Evolutionary conservation across 2,888 invertebrate species (phyloP), one percentile per base, ranked within the genome.

Genomic region (Sympetrum striolatum): DNA sequence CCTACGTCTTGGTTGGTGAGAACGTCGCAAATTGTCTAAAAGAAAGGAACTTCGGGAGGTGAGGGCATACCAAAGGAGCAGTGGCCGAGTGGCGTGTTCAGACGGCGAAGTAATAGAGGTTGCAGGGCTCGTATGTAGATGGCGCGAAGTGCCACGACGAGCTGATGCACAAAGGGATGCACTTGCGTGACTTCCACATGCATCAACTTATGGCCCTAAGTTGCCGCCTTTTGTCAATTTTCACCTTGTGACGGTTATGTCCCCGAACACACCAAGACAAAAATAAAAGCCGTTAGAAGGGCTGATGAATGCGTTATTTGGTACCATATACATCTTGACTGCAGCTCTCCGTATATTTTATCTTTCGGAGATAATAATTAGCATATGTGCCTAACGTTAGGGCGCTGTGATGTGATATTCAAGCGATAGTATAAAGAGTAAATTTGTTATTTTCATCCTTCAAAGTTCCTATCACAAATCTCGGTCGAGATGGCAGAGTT

Each of bases 11-110:
- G 60, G 10, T 58, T 60, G 60, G 86, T 64, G 86, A 86, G 86
- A 86, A 86, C 60, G 86, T 86, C 60, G 86, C 86, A 60, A 86
- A 86, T 60, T 86, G 86, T 86, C 86, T 60, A 64, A 86, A 86
- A 86, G 60, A 60, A 60, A 39, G 73, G 60, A 86, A 86, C 22
- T 60, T 82, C 22, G 15, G 25, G 39, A 81, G 81, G 81, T 5
- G n/a, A 25, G 35, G 58, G 22, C 14, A 22, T 31, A 35, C 6
- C 58, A n/a, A 15, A 15, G 60, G 25, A 22, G 60, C n/a, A 73
- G 73, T 73, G 73, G 73, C 73, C 31, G 73, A 73, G 48, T 35
- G 58, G 82, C 82, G 58, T 37, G 60, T 86, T 60, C 86, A 86
- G 39, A 35, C 35, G 22, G 86, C 25, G 60, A 86, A 60, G 60